Percentiles rank a stretch among this genome's conserved stretches.
These are phyloP conservation scores for Tetrao urogallus DNA, from an alignment of 2,113 vertebrate genomes.

Conservation along the genomic window DNA sequence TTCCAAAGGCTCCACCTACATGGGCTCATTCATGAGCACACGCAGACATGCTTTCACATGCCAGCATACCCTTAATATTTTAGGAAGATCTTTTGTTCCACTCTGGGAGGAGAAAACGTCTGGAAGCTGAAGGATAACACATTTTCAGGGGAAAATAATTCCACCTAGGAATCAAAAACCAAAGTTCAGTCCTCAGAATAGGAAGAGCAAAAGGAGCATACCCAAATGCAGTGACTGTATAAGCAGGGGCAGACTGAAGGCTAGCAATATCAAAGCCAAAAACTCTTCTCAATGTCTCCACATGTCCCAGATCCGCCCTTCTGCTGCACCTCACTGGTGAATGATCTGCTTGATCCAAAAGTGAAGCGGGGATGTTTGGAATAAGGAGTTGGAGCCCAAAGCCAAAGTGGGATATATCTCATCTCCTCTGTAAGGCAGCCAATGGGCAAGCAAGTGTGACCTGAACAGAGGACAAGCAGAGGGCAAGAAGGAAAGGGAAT, in stretches of 20 bases:
- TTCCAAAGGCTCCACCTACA: background rate
- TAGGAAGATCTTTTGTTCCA: background rate
- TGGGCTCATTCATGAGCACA: background rate
- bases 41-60: background rate
- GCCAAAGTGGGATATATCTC: background rate
- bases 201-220: background rate
- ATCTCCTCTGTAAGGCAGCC: background rate
- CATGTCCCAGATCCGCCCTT: background rate
- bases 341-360: background rate
- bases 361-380: background rate
- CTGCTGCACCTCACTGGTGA: background rate
- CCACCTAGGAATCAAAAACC: background rate
- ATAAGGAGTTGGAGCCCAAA: background rate
- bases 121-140: background rate
- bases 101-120: background rate
- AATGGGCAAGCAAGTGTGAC: background rate
- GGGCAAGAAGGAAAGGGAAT: background rate
- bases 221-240: background rate
- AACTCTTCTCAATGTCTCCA: background rate
- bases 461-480: background rate
- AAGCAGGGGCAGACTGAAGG: background rate
- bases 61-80: background rate
- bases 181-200: background rate
- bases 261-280: background rate
- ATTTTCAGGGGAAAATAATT: background rate